These are phyloP conservation scores for Leptinotarsa defecta DNA, from an alignment of 1,140 invertebrate species.

Conservation along the genomic window DNA sequence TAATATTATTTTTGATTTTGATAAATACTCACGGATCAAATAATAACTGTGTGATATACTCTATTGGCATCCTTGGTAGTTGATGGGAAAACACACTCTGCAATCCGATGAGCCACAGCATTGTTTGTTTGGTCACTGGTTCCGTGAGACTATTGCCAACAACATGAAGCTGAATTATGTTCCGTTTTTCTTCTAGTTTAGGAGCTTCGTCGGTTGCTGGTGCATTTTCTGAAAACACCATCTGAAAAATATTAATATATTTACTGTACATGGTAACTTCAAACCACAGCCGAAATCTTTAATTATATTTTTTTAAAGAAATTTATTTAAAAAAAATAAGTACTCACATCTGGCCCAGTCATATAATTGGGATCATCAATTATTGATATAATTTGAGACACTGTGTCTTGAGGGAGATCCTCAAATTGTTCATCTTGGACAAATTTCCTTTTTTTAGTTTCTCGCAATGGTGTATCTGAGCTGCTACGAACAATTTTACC, in stretches of 20 bases:
- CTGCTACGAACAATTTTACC: not conserved
- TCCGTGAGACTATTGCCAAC: slow-evolving; percentile 90
- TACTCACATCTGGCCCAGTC: slow-evolving; percentile 77
- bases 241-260: slow-evolving; percentile 48
- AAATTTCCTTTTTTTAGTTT: slow-evolving; percentile 48
- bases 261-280: not conserved
- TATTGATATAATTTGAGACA: slow-evolving; percentile 76
- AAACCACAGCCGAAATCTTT: slow-evolving; percentile 9
- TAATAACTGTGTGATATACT: slow-evolving; percentile 95
- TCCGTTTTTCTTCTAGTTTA: slow-evolving; percentile 84
- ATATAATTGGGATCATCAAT: slow-evolving; percentile 80
- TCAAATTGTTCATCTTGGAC: slow-evolving; percentile 60
- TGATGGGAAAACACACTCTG: slow-evolving; percentile 97
- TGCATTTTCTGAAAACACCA: slow-evolving; percentile 80
- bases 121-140: slow-evolving; percentile 85
- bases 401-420: slow-evolving; percentile 69
- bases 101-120: slow-evolving; percentile 89
- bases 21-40: slow-evolving; percentile 87
- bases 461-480: slow-evolving; percentile 38
- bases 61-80: slow-evolving; percentile 95
- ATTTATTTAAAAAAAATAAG: not conserved
- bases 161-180: slow-evolving; percentile 91
- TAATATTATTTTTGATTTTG: too few relatives aligned
- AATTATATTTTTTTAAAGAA: not conserved
- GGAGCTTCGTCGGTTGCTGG: slow-evolving; percentile 86